Evolutionary conservation across 2,888 invertebrate species (phyloP), one percentile per base, ranked within the genome.

Genomic region (Eucriotettix oculatus): DNA sequence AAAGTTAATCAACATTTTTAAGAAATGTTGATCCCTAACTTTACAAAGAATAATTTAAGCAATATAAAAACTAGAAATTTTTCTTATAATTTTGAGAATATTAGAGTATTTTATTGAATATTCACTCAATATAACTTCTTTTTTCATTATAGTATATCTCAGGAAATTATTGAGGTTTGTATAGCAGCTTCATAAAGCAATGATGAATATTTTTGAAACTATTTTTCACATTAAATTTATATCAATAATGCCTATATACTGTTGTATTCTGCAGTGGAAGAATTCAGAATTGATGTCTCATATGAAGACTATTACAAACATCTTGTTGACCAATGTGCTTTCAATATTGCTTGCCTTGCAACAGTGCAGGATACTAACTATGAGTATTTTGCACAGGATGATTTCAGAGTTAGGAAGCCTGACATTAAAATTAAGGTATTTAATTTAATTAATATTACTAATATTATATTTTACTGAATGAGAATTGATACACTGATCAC

Each of bases 311-410:
- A 94, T 70, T 84, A 79, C 55, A 79, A 80, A 64, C 82, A 85
- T 69, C 73, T 93, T 10, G 77, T 87, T 17, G 86, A 90, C 69
- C 91, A 93, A 72, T 80, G 86, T 56, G 85, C 90, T 1, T 92
- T 94, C 72, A 89, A 88, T 69, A 85, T 93, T 58, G 83, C 89
- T 5, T 90, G 89, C 66, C 72, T 92, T 60, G 89, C 87, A 0
- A 81, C 82, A 1, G 87, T 94, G 41, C 81, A 83, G 55, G 86
- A 89, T 61, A 90, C 85, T 0, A 84, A 87, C 61, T 92, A 83
- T 70, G 92, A 93, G 68, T 93, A 89, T 71, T 90, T 86, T 69
- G 90, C 89, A 0, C 89, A 91, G 75, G 91, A 92, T 67, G 91
- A 92, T 74, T 93, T 93, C 71, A 79, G 91, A 66, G 87, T 93